Evolutionary conservation across 2,797 vertebrate species (phyloP).

Genomic region (Dermochelys coriacea): DNA sequence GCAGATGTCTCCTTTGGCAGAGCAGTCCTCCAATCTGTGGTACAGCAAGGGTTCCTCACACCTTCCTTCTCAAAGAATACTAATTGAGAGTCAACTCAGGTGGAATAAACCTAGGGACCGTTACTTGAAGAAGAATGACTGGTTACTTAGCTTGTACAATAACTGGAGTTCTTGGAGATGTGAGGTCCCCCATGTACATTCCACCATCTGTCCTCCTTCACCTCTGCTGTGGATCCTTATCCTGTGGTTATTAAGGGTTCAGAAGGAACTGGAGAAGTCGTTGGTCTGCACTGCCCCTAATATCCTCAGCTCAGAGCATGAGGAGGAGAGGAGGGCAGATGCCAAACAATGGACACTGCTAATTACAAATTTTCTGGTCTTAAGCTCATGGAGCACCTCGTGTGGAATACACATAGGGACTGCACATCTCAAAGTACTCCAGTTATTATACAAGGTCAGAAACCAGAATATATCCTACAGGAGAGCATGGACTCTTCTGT

Average conservation of each 20-base stretch:
- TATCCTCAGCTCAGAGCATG: not conserved
- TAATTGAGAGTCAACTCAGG: not conserved
- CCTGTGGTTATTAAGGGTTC: not conserved
- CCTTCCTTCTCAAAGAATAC: not conserved
- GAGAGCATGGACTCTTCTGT: not conserved
- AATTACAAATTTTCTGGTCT: not conserved
- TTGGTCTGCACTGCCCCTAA: not conserved
- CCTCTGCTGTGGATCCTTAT: not conserved
- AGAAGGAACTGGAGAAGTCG: not conserved
- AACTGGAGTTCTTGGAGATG: not conserved
- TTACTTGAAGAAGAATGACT: not conserved
- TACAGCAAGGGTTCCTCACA: not conserved
- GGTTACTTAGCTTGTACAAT: not conserved
- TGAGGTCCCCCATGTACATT: not conserved
- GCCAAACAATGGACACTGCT: not conserved
- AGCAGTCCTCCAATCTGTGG: not conserved
- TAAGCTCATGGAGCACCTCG: not conserved
- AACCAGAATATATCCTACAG: not conserved
- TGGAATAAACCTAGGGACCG: not conserved
- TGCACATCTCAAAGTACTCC: not conserved
- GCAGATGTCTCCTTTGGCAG: not conserved
- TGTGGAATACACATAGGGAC: not conserved
- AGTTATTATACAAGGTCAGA: not conserved
- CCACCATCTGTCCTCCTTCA: not conserved
- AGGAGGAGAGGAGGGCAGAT: not conserved